Evolutionary conservation across 2,113 vertebrate genomes (phyloP), one percentile per base, ranked within the genome.

Genomic region (Phaetusa simplex): DNA sequence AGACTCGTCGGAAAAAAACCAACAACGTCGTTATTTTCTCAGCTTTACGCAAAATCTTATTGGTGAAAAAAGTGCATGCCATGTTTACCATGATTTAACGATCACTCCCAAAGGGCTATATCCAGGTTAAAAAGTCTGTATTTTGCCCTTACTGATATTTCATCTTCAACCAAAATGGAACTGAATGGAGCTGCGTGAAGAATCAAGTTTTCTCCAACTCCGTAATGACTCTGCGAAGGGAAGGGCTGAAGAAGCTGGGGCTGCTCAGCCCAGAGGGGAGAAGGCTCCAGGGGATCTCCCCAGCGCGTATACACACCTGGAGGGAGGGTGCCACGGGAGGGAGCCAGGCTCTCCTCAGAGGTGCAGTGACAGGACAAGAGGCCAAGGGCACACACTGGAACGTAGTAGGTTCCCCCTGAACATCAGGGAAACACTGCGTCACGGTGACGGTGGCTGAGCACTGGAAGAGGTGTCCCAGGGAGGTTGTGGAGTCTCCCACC

Each of bases 341-440:
- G 42, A 38, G 61, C n/a, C 27, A 34, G 50, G 52, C 40, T 50
- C 62, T 30, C 24, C 5, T 14, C 36, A n/a, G 64, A n/a, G 36
- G 32, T 17, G 69, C 52, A 16, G 49, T 6, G 52, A 26, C 36
- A 66, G 50, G 53, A 24, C 11, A 0, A 76, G 79, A 23, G 24
- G 49, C n/a, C 16, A 1, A 0, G 4, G 70, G n/a, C 55, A n/a
- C 24, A 36, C 1, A 23, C 11, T 14, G 20, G 40, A 14, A 36
- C 20, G 27, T 6, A 4, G 6, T 6, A 17, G 30, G 72, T 15
- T 52, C 34, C 45, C 13, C 12, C 45, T 53, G 55, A 30, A 26
- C 30, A 32, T 24, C 29, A 27, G 29, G 45, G 27, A 61, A 53
- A 83, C 23, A 5, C 26, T 66, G 5, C 27, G 12, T 36, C 21